Conservation (phyloP, 2,888 invertebrate genomes). For the Drosophila rubida region DNA sequence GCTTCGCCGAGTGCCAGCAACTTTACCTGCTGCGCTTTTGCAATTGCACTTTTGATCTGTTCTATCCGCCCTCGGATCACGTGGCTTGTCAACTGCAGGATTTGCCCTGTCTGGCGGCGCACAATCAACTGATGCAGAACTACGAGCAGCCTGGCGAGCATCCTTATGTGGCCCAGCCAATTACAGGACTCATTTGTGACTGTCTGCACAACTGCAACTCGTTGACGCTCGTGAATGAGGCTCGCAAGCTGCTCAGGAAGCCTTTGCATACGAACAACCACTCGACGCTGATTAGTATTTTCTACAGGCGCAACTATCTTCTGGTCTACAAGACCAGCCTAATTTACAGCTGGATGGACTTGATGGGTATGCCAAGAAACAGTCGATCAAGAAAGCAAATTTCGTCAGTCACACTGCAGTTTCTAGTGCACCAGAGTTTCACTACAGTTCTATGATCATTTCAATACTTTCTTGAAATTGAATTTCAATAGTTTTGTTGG, state of each 20-base stretch:
- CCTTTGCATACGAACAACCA: conserved; percentile 17
- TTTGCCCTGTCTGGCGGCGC: conserved; percentile 74
- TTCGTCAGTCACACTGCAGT: too few relatives aligned
- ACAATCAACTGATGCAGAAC: conserved; percentile 61
- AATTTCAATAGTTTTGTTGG: too few relatives aligned
- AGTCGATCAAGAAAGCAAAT: too few relatives aligned
- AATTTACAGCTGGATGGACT: conserved; percentile 84
- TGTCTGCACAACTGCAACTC: conserved; percentile 82
- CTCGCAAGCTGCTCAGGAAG: conserved; percentile 55
- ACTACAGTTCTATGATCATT: too few relatives aligned
- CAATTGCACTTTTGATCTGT: conserved; percentile 80
- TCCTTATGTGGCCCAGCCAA: conserved; percentile 57
- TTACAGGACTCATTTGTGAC: conserved; percentile 75
- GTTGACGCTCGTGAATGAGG: conserved; percentile 65
- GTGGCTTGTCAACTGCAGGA: conserved; percentile 70
- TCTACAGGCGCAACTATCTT: conserved; percentile 80
- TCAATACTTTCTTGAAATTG: too few relatives aligned
- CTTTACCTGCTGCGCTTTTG: conserved; percentile 71
- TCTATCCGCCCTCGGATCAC: conserved; percentile 76
- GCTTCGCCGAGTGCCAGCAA: conserved; percentile 80
- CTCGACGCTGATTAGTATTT: conserved; percentile 81
- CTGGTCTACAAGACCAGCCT: conserved; percentile 84
- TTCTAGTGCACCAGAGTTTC: too few relatives aligned
- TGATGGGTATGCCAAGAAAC: too few relatives aligned
- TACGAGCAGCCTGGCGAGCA: conserved; percentile 68